Conservation (phyloP, 1,140 invertebrate species). For the Drosophila novamexicana region DNA sequence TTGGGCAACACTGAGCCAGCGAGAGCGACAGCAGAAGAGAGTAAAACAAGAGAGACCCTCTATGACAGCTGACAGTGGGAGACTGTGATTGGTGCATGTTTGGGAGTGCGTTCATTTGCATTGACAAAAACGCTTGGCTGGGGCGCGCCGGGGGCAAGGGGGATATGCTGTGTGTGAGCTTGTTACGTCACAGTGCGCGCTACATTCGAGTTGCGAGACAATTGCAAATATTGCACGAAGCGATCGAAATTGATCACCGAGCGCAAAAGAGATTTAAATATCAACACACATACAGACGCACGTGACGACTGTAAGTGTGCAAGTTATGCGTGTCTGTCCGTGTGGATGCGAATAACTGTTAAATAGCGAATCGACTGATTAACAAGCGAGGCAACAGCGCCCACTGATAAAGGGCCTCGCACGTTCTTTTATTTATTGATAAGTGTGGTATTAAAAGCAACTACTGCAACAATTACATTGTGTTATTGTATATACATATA, state of each 20-base stretch:
- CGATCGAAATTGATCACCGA: constrained; percentile 46
- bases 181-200: constrained; percentile 61
- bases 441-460: constrained; percentile 21
- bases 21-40: background rate
- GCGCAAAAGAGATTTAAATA: constrained; percentile 21
- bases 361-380: constrained; percentile 58
- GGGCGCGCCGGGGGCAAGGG: background rate
- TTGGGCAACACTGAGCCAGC: constrained; percentile 20
- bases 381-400: constrained; percentile 38
- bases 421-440: constrained; percentile 50
- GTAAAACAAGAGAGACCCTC: constrained; percentile 2
- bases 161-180: background rate
- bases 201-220: constrained; percentile 28
- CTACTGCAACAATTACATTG: constrained; percentile 37
- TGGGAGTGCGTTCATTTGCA: constrained; percentile 18
- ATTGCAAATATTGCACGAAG: constrained; percentile 40
- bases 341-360: constrained; percentile 49
- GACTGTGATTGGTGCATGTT: constrained; percentile 28
- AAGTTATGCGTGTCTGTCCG: background rate
- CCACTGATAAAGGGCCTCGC: constrained; percentile 32
- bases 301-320: constrained; percentile 7
- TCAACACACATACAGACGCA: constrained; percentile 30
- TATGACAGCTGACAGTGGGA: constrained; percentile 28
- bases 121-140: background rate
- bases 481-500: constrained; percentile 14